Base-by-base conservation (phyloP, 2,888 invertebrate genomes). In the Phaonia tiefii region DNA sequence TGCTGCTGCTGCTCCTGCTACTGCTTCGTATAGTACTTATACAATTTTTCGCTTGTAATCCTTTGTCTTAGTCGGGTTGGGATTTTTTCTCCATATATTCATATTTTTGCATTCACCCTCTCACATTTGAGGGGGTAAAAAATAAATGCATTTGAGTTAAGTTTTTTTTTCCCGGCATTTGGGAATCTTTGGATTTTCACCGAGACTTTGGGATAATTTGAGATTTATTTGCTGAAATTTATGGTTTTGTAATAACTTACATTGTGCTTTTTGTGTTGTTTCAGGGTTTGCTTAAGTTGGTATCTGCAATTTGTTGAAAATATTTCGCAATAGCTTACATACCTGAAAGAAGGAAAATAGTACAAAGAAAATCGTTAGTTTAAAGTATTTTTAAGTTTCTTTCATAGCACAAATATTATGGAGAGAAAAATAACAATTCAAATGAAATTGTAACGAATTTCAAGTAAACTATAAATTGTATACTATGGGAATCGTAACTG, bases 341-440 rank as follows among this genome's bases (percentile, higher is more conserved):
- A 84, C 84, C 84, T 83, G 80, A 39, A 83, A 83, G 70, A 44
- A 80, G 44, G 20, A 44, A 70, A 69, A 15, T 11, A 69, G 31
- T 60, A 44, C 44, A 44, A n/a, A 13, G 44, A 4, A 44, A 13
- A 44, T 13, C 44, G 10, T 44, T 44, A 44, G 44, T n/a, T 44
- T 44, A 44, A 44, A n/a, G 44, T 13, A 44, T 44, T 44, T 44
- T 4, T 37, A 37, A n/a, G n/a, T n/a, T n/a, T 31, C 4, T 31
- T 3, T 31, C 4, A 8, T 31, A 31, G 8, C 3, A n/a, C 44
- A 44, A 11, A 44, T 44, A 44, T n/a, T 13, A 44, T 44, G 4
- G 44, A 44, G 44, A 31, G 31, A 31, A 8, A 31, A 31, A 31
- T 31, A 31, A 8, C 31, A 31, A 5, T 31, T 5, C 31, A 31